A percentile compares a stretch with the other conserved stretches of the same genome.
Conservation (phyloP, 2,797 vertebrate genomes). For the Furcifer pardalis region DNA sequence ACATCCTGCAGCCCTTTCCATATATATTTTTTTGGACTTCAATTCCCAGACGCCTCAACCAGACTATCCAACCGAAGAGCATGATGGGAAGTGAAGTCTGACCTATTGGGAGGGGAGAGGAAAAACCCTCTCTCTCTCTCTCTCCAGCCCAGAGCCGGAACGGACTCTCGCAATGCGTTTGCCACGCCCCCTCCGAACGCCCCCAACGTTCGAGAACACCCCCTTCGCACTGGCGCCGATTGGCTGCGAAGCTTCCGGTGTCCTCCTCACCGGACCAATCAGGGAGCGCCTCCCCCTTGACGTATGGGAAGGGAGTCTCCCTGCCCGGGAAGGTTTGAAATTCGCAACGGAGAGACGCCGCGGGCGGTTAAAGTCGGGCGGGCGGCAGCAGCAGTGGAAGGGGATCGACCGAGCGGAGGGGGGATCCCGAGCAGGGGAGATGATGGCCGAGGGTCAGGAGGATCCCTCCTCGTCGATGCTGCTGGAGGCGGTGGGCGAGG, state of each 20-base stretch:
- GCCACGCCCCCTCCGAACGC: neutral
- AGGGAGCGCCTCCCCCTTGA: neutral
- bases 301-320: neutral
- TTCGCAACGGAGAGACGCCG: neutral
- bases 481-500: neutral
- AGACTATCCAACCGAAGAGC: too few relatives aligned
- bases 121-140: too few relatives aligned
- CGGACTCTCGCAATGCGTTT: too few relatives aligned
- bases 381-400: fast-evolving
- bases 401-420: neutral
- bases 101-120: too few relatives aligned
- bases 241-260: neutral
- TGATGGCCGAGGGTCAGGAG: neutral
- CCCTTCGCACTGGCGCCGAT: neutral
- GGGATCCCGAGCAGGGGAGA: too few relatives aligned
- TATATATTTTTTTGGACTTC: neutral
- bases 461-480: neutral
- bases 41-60: neutral
- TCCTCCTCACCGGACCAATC: neutral
- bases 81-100: too few relatives aligned
- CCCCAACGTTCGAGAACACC: neutral
- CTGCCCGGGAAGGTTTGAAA: conserved; percentile 51
- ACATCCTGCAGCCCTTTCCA: too few relatives aligned
- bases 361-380: neutral
- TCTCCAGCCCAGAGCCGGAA: too few relatives aligned